phyloP scores from a whole-genome alignment of 1,140 invertebrate species.

The Drosophila varians region DNA sequence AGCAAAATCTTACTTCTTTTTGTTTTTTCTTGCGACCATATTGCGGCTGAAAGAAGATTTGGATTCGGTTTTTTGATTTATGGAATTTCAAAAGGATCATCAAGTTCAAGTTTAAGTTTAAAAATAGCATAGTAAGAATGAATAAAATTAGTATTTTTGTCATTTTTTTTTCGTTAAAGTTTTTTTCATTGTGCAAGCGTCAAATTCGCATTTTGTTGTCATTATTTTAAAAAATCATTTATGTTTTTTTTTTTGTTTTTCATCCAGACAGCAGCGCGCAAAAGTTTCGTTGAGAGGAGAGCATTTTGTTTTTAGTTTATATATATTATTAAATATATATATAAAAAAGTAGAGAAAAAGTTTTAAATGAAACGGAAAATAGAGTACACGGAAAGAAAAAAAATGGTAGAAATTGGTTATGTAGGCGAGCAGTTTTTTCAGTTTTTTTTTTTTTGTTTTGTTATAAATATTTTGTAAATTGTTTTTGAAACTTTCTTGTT shows the following conservation, averaged over 20 bases:
- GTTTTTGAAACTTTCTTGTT: neutral
- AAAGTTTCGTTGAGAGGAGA: conserved; percentile 64
- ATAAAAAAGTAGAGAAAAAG: conserved; percentile 76
- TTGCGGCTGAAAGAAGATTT: conserved; percentile 84
- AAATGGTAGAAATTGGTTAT: conserved; percentile 67
- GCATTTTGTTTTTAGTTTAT: conserved; percentile 25
- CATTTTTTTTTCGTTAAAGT: conserved; percentile 25
- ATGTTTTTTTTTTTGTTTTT: conserved; percentile 26
- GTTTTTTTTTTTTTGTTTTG: conserved; percentile 46
- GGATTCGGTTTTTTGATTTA: conserved; percentile 70
- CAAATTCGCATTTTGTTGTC: conserved; percentile 49
- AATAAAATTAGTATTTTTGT: conserved; percentile 8
- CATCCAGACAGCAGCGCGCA: conserved; percentile 74
- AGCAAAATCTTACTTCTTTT: conserved; percentile 94
- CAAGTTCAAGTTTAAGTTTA: conserved; percentile 30
- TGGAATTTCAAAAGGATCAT: conserved; percentile 42
- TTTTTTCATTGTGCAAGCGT: conserved; percentile 56
- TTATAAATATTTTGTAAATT: conserved; percentile 18
- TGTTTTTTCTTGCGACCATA: conserved; percentile 97
- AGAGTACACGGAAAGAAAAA: conserved; percentile 74
- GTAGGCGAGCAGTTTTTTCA: conserved; percentile 55
- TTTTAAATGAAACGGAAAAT: conserved; percentile 72
- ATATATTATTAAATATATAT: conserved; percentile 1
- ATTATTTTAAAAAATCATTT: conserved; percentile 34
- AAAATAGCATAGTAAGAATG: neutral